A percentile compares a stretch with the other conserved stretches of the same genome.
These are phyloP conservation scores for Carassius carassius DNA, from an alignment of 2,113 vertebrate species.

Conservation along the genomic window DNA sequence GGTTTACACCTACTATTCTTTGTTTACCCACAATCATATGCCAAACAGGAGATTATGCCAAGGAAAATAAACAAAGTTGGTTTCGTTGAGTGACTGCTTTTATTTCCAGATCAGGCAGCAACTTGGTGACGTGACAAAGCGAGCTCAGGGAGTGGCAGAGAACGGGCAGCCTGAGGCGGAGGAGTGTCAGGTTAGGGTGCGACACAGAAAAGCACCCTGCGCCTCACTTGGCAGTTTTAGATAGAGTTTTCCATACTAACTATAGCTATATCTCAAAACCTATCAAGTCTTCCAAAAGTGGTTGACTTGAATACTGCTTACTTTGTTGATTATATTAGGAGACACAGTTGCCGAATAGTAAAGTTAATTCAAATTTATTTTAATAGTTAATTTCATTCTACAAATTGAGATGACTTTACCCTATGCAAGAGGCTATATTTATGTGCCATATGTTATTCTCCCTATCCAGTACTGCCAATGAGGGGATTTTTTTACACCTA, in stretches of 20 bases:
- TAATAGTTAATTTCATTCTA: not conserved
- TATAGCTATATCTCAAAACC: not conserved
- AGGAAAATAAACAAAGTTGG: slow-evolving; percentile 29
- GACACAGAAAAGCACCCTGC: slow-evolving; percentile 63
- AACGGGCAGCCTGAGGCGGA: slow-evolving; percentile 70
- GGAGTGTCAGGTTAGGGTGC: slow-evolving; percentile 78
- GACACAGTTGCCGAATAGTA: not conserved
- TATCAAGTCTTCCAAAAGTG: not conserved
- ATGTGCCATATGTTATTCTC: slow-evolving; percentile 2
- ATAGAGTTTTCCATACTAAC: slow-evolving; percentile 31
- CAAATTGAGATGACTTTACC: not conserved
- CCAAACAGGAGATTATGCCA: not conserved
- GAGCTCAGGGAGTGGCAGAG: slow-evolving; percentile 73
- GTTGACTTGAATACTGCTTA: not conserved
- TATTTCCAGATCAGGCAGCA: slow-evolving; percentile 87
- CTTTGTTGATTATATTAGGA: not conserved
- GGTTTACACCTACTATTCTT: not conserved
- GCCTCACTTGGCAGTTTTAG: slow-evolving; percentile 61
- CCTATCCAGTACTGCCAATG: slow-evolving; percentile 65
- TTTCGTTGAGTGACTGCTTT: slow-evolving; percentile 63
- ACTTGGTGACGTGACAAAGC: slow-evolving; percentile 79
- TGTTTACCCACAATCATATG: not conserved
- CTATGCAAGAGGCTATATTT: not conserved
- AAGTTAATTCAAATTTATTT: not conserved
- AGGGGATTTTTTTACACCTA: slow-evolving; percentile 40